phyloP scores from a whole-genome alignment of 1,140 invertebrate species.

The Penaeus indicus region DNA sequence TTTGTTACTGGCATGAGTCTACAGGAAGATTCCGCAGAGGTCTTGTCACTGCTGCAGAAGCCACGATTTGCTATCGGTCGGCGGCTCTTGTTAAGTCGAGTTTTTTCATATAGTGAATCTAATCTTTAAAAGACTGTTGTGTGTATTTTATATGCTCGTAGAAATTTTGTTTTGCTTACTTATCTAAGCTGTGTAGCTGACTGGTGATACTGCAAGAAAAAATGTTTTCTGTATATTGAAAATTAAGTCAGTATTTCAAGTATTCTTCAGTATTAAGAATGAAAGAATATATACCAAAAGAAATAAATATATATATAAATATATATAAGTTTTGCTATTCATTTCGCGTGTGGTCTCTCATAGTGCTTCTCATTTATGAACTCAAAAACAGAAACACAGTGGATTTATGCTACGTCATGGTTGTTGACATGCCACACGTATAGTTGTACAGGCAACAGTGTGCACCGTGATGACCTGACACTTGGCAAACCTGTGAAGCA shows the following conservation, averaged over 20 bases:
- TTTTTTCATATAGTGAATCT: conserved; percentile 52
- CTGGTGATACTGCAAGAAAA: conserved; percentile 41
- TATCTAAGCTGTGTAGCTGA: conserved; percentile 35
- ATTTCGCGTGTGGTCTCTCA: conserved; percentile 40
- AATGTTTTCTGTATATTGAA: conserved; percentile 35
- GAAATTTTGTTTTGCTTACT: conserved; percentile 39
- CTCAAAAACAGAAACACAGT: conserved; percentile 55
- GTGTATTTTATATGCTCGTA: conserved; percentile 51
- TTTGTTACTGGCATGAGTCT: conserved; percentile 35
- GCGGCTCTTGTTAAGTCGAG: conserved; percentile 47
- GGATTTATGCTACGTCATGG: conserved; percentile 35
- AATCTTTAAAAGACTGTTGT: conserved; percentile 53
- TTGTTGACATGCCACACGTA: conserved; percentile 12
- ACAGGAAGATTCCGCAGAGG: conserved; percentile 31
- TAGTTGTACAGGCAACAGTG: conserved; percentile 38
- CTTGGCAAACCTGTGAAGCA: conserved; percentile 37
- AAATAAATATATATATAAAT: conserved; percentile 5
- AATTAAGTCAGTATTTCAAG: conserved; percentile 34
- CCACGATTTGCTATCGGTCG: conserved; percentile 16
- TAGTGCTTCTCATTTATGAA: conserved; percentile 51
- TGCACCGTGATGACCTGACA: conserved; percentile 8
- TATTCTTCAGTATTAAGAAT: conserved; percentile 54
- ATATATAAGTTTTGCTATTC: conserved; percentile 44
- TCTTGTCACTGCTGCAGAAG: conserved; percentile 41
- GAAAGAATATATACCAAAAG: conserved; percentile 18